phyloP scores from a whole-genome alignment of 2,888 invertebrate genomes.

The Macaria liturata region DNA sequence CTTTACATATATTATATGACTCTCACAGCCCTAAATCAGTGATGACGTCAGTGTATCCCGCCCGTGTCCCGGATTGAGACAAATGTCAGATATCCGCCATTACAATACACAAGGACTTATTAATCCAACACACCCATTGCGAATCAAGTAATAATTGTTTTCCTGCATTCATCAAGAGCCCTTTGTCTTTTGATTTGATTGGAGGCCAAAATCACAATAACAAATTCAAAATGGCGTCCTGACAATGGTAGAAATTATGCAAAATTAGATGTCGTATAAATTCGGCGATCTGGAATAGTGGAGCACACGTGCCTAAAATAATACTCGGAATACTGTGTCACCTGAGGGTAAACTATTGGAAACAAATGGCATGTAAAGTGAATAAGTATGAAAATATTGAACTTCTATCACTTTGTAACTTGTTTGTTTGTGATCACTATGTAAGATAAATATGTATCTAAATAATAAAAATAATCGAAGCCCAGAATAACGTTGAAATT shows the following conservation, averaged over 20 bases:
- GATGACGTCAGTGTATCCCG: constrained; percentile 58
- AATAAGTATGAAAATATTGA: neutral
- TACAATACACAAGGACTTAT: constrained; percentile 6
- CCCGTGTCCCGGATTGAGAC: constrained; percentile 66
- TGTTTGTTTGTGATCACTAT: too few relatives aligned
- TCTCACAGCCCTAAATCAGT: constrained; percentile 46
- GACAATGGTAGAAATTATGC: constrained; percentile 14
- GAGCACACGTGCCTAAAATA: constrained; percentile 3
- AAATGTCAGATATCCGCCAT: constrained; percentile 56
- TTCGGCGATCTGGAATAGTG: constrained; percentile 1
- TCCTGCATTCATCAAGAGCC: constrained; percentile 17
- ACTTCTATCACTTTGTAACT: too few relatives aligned
- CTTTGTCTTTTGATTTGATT: constrained; percentile 16
- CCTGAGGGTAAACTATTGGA: neutral
- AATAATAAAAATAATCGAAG: too few relatives aligned
- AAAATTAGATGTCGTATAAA: constrained; percentile 8
- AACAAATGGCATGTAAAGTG: neutral
- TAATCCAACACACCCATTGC: constrained; percentile 15
- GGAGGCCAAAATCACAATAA: constrained; percentile 9
- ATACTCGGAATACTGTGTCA: neutral
- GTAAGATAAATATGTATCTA: too few relatives aligned
- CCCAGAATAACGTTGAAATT: too few relatives aligned
- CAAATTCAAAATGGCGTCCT: constrained; percentile 22
- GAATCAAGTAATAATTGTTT: constrained; percentile 16
- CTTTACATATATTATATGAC: too few relatives aligned